Percentiles rank a stretch among this genome's conserved stretches.
These are phyloP conservation scores for Phylloscopus trochilus DNA, from an alignment of 2,113 vertebrate genomes.

Conservation along the genomic window DNA sequence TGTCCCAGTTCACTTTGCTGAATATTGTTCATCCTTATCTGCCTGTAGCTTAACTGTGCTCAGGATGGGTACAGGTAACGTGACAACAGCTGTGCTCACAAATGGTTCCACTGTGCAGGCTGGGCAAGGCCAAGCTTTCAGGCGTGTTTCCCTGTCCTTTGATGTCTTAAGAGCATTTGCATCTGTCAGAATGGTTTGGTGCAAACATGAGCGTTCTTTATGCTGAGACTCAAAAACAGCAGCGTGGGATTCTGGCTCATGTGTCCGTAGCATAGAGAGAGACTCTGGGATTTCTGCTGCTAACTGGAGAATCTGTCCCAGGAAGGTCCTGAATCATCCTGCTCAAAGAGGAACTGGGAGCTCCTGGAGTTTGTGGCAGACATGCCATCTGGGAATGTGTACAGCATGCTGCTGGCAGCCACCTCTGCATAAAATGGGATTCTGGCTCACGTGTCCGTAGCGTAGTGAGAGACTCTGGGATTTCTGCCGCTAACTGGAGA, in stretches of 20 bases:
- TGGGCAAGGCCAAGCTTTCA: conserved; percentile 27
- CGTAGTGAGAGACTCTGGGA: too few relatives aligned
- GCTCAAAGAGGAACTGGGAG: background rate
- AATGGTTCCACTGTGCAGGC: background rate
- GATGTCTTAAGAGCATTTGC: conserved; percentile 47
- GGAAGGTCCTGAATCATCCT: background rate
- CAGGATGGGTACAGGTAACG: background rate
- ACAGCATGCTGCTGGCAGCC: background rate
- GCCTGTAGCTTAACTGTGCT: background rate
- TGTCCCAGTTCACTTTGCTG: background rate
- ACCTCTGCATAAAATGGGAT: background rate
- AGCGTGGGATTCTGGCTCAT: conserved; percentile 18
- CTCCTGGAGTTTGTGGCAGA: background rate
- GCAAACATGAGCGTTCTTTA: conserved; percentile 21
- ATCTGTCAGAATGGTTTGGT: conserved; percentile 43
- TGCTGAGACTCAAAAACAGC: background rate
- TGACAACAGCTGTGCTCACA: background rate
- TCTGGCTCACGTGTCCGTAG: too few relatives aligned
- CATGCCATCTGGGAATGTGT: background rate
- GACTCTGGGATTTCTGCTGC: background rate
- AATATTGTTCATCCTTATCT: background rate
- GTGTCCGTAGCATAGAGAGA: background rate
- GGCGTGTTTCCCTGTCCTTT: conserved; percentile 9
- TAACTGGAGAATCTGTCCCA: background rate
- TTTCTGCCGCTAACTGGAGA: too few relatives aligned